Base-by-base conservation (phyloP, 2,888 invertebrate species). In the Polyommatus iphigenia region DNA sequence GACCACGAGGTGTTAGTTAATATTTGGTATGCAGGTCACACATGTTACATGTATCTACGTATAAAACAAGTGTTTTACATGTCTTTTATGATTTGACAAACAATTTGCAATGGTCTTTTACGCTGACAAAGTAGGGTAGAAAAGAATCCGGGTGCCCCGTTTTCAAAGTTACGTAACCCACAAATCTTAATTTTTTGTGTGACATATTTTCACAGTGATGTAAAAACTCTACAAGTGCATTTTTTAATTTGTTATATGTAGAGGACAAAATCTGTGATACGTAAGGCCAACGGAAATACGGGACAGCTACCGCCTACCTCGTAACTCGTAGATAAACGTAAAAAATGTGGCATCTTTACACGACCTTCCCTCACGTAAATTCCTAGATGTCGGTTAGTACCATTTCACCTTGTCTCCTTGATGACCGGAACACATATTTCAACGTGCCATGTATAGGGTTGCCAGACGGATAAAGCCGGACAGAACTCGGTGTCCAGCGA, bases 251-350 rank as follows among this genome's bases (percentile, higher is more conserved):
- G 5, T 18, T 54, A 54, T 2, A 1, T 18, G 13, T 32, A 5
- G 67, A 32, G 29, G 6, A 32, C 67, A 18, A 15, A 62, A 18
- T 32, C 29, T 67, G 6, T 32, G 2, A 24, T 62, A 62, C 62
- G 24, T 67, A 67, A 24, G 62, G 62, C 13, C 32, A 29, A 67
- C 67, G 67, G 29, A 67, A 67, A 67, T 67, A 67, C 67, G 67
- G 67, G 67, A 32, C 67, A 67, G 67, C 15, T 67, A 67, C 29
- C 18, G 32, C 15, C 15, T 67, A 67, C 29, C 18, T 67, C 15
- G 67, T 59, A 59, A 59, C 59, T 59, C 59, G 59, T 67, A 67
- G 67, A 67, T 67, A 67, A 67, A 67, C 32, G 67, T 24, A 67
- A 67, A 67, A 67, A 67, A 6, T 67, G 67, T 67, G 15, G 29